These are phyloP conservation scores for Rhagium mordax DNA, from an alignment of 2,888 invertebrate species.

Conservation along the genomic window DNA sequence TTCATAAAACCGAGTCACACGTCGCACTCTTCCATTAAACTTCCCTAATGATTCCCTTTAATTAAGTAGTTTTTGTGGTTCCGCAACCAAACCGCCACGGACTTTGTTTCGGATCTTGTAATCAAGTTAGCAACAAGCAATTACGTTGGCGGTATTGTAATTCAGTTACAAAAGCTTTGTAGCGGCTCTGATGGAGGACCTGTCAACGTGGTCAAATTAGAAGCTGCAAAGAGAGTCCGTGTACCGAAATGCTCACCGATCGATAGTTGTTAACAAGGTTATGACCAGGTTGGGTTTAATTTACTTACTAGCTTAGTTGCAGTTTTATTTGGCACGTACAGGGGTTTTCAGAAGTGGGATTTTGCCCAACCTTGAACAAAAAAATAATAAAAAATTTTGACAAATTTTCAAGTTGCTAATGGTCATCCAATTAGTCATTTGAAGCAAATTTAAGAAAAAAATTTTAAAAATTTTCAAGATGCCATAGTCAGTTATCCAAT, in stretches of 20 bases:
- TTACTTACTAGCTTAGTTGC: no score
- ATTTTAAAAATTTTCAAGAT: no score
- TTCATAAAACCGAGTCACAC: not conserved
- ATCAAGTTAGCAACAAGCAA: slow-evolving; percentile 15
- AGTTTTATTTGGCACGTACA: no score
- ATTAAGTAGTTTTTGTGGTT: slow-evolving; percentile 9
- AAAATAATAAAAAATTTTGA: no score
- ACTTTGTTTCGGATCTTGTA: slow-evolving; percentile 8
- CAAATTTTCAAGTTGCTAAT: no score
- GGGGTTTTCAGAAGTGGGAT: no score
- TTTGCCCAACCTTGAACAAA: no score
- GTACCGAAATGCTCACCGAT: not conserved
- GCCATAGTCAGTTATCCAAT: no score
- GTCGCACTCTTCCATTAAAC: not conserved
- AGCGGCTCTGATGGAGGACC: not conserved
- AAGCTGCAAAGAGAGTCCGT: not conserved
- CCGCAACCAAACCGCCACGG: not conserved
- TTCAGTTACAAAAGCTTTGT: slow-evolving; percentile 12
- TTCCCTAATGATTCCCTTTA: not conserved
- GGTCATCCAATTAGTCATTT: no score
- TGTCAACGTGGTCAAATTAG: not conserved
- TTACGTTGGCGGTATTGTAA: slow-evolving; percentile 4
- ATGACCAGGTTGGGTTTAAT: no score
- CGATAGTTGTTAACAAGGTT: not conserved
- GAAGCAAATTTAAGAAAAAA: no score